Evolutionary conservation across 2,888 invertebrate species (phyloP), one percentile per base, ranked within the genome.

Genomic region (Mystacides longicornis): DNA sequence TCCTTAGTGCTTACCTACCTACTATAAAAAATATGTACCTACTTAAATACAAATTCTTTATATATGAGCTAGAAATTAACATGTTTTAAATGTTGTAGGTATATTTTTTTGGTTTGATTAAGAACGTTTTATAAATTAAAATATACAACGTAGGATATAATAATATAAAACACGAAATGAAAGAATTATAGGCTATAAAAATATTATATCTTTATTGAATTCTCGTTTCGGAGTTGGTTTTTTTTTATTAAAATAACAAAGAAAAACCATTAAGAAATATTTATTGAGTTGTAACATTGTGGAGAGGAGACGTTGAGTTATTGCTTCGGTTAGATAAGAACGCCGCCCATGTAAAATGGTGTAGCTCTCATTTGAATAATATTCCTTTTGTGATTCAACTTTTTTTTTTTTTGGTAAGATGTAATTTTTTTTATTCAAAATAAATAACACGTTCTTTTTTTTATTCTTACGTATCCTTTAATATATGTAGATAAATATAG

Each of bases 261-360:
- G 60, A 57, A 53, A 57, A 61, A 49, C 47, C 59, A 61, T 61
- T 61, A 61, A 61, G 16, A 61, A 57, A 61, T 61, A 61, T 61
- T 61, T 61, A 61, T 61, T 51, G 59, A 59, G 60, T 55, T 61
- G 59, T 61, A 59, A 57, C 57, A 59, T 59, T 61, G 57, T 59
- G 60, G 37, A 16, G 57, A 57, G 60, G 60, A 59, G 57, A 52
- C 56, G 52, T 42, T 49, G 56, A 56, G 48, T 52, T 52, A 49
- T 56, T 42, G 37, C 49, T 16, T 49, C 49, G 49, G 46, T 20
- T 23, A 55, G 56, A 56, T 56, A 56, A 56, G 52, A 49, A 49
- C 52, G 9, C 16, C 37, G 37, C 16, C 16, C 14, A 37, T 37
- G 37, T 37, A 37, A 37, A 37, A 37, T 37, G 37, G 14, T 37